Evolutionary conservation across 2,888 invertebrate genomes (phyloP), one percentile per base, ranked within the genome.

Genomic region (Athalia rosae): DNA sequence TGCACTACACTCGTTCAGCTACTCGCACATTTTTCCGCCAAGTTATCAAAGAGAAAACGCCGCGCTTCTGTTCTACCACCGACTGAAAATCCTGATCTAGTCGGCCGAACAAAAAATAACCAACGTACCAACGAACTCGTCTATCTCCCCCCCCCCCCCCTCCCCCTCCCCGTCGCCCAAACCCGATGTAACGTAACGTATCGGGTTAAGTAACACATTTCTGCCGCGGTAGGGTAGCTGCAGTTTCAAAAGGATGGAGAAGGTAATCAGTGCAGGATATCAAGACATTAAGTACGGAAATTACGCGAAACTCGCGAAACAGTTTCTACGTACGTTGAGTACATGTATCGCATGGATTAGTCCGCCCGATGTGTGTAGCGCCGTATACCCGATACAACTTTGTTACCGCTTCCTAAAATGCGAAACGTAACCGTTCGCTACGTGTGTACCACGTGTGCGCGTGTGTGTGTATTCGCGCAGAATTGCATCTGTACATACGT

Each of bases 211-310:
- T 47, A 45, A 11, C 47, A 47, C 28, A 2, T 28, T 28, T 28
- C 28, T 28, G 28, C 53, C 4, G 53, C 7, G 62, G 62, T 9
- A 8, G 43, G 43, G 28, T 9, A 43, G 15, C 4, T 11, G 48
- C 9, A 15, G 48, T n/a, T 48, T 15, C n/a, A 50, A 53, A 53
- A 15, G 56, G 71, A 28, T 28, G 71, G 56, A 45, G 7, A 58
- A 71, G 71, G 71, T 82, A 83, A 83, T 83, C 82, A 83, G 80
- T 63, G 79, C 79, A 79, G 28, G 71, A 78, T 76, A 79, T 78
- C 80, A 80, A 80, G 79, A 79, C 80, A 77, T 74, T 53, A 77
- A 77, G 78, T 79, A 82, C 80, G 81, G 77, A 81, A 82, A 82
- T 82, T 80, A 79, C 80, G 79, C 79, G 80, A 82, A 81, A 82